A percentile compares a stretch with the other conserved stretches of the same genome.
Conservation (phyloP, 2,888 invertebrate species). For the Cordylochernes scorpioides region DNA sequence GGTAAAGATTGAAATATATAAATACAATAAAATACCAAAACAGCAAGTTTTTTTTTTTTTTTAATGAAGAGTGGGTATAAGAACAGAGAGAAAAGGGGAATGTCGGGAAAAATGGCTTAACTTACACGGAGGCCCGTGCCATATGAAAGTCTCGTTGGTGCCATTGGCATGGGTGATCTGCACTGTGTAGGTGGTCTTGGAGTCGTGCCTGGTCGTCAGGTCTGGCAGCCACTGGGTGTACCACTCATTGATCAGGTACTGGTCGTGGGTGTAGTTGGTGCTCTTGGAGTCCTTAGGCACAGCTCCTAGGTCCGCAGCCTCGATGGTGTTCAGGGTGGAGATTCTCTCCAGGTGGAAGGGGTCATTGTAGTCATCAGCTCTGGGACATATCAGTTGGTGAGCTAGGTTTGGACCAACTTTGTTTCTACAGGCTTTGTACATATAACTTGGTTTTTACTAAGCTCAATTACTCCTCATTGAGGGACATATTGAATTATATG, state of each 20-base stretch:
- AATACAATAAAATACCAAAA: no score
- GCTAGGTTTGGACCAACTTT: no score
- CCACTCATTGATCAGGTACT: constrained; percentile 79
- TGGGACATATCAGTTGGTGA: no score
- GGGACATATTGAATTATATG: no score
- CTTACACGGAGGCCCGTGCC: constrained; percentile 56
- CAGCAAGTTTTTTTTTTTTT: no score
- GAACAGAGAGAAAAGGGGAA: no score
- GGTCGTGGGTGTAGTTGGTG: constrained; percentile 65
- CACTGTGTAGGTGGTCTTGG: constrained; percentile 62
- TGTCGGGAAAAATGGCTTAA: constrained; percentile 1
- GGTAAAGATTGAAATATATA: no score
- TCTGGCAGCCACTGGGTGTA: constrained; percentile 75
- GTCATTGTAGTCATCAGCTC: constrained; percentile 80
- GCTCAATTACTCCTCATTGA: no score
- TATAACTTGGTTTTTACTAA: no score
- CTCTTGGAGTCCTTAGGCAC: constrained; percentile 47
- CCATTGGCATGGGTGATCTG: constrained; percentile 77
- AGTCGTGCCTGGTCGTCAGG: constrained; percentile 49
- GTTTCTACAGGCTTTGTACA: no score
- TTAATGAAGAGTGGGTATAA: no score
- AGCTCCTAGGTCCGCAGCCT: constrained; percentile 57
- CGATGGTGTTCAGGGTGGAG: constrained; percentile 76
- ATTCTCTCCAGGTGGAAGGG: constrained; percentile 81
- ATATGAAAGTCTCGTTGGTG: constrained; percentile 83